Evolutionary conservation across 1,140 invertebrate genomes (phyloP).

Genomic region (Teleogryllus occipitalis): DNA sequence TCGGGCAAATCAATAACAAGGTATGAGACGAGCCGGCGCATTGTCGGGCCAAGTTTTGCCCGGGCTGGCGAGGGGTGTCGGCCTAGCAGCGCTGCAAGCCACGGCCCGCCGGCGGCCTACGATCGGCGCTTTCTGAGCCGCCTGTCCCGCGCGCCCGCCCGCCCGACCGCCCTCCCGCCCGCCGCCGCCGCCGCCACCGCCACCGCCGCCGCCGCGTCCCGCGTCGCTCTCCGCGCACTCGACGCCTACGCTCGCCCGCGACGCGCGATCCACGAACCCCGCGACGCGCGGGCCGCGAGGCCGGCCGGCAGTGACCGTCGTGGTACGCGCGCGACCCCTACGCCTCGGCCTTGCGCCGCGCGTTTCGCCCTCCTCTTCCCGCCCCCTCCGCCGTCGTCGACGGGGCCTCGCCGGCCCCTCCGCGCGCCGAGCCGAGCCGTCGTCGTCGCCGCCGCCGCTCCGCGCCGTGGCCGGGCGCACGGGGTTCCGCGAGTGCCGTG

Average conservation of each 20-base stretch:
- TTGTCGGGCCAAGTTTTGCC: conserved; percentile 12
- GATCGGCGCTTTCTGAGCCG: background rate
- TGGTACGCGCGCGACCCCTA: background rate
- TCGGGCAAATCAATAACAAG: conserved; percentile 14
- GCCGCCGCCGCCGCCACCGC: background rate
- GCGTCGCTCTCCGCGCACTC: background rate
- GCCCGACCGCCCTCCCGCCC: too few relatives aligned
- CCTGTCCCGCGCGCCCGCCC: background rate
- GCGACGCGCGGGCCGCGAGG: background rate
- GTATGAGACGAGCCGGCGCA: conserved; percentile 12
- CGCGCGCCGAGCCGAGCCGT: background rate
- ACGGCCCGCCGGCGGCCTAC: background rate
- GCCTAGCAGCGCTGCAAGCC: conserved; percentile 5
- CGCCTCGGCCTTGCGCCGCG: background rate
- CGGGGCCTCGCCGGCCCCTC: background rate
- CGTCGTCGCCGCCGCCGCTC: background rate
- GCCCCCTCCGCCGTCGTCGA: background rate
- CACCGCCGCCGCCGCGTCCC: background rate
- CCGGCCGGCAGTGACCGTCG: background rate
- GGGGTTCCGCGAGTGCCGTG: background rate
- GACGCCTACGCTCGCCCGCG: background rate
- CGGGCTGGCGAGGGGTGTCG: conserved; percentile 9
- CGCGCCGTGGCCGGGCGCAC: background rate
- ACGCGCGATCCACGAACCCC: background rate
- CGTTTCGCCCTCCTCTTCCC: background rate